A percentile compares a stretch with the other conserved stretches of the same genome.
Conservation (phyloP, 1,140 invertebrate genomes). For the Colletes latitarsis region DNA sequence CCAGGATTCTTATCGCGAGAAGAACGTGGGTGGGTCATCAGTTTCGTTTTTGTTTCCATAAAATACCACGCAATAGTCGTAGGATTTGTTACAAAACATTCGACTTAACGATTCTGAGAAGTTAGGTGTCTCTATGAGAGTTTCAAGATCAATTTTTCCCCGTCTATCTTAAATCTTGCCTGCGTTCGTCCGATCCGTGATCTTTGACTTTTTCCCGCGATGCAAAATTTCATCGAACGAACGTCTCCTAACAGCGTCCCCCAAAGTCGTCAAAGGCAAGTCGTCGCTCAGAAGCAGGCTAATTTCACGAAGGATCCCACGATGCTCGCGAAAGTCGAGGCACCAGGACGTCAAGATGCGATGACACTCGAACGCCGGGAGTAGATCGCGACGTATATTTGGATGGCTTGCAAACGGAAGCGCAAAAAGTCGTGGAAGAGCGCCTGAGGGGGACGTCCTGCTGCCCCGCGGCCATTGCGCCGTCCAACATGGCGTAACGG, state of each 20-base stretch:
- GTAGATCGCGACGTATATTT: conserved; percentile 59
- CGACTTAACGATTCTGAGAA: too few species aligned
- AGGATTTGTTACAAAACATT: too few species aligned
- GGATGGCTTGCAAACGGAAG: conserved; percentile 79
- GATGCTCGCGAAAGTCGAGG: conserved; percentile 27
- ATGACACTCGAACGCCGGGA: conserved; percentile 4
- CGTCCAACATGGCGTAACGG: conserved; percentile 58
- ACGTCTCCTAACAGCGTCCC: neutral
- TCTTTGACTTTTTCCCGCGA: too few species aligned
- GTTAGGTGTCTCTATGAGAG: too few species aligned
- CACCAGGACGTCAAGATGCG: conserved; percentile 28
- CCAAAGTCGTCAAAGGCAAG: neutral
- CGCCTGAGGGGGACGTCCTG: conserved; percentile 16
- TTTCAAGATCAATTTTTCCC: too few species aligned
- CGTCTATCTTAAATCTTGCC: neutral
- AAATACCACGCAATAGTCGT: too few species aligned
- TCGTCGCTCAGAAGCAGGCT: neutral
- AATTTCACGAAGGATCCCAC: neutral
- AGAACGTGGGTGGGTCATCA: too few species aligned
- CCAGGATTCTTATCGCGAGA: too few species aligned
- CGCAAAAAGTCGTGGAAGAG: conserved; percentile 72
- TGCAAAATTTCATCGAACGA: neutral
- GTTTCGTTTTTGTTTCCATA: too few species aligned
- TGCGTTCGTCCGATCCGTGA: conserved; percentile 23
- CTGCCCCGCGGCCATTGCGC: conserved; percentile 32